phyloP scores from a whole-genome alignment of 2,797 vertebrate genomes.

The Melanotaenia maccullochi region DNA sequence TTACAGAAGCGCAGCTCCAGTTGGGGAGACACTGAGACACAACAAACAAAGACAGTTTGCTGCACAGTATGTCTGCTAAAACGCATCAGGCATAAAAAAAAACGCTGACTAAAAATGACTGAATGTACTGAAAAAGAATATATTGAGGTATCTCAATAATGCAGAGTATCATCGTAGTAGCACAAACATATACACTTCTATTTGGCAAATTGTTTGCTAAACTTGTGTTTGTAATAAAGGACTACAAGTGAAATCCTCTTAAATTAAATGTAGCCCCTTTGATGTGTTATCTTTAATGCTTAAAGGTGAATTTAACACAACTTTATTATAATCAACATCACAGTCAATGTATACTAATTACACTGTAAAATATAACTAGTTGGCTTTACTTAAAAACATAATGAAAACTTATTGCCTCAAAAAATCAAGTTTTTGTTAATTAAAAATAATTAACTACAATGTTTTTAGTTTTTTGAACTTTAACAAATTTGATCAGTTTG shows the following conservation, averaged over 20 bases:
- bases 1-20: neutral
- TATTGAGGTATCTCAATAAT: neutral
- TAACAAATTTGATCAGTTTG: too few species aligned
- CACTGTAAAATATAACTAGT: too few species aligned
- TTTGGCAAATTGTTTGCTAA: neutral
- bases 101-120: neutral
- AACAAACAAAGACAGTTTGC: neutral
- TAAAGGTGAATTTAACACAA: constrained; percentile 14
- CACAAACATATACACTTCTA: neutral
- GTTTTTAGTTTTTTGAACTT: too few species aligned
- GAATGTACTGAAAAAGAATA: neutral
- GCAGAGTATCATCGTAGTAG: constrained; percentile 1
- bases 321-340: constrained; percentile 26
- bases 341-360: constrained; percentile 20
- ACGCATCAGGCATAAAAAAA: neutral
- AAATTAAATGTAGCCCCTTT: constrained; percentile 12
- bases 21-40: neutral
- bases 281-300: constrained; percentile 22
- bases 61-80: neutral
- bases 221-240: neutral
- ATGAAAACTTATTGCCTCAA: too few species aligned
- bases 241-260: constrained; percentile 15
- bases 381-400: too few species aligned
- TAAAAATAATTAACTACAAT: too few species aligned
- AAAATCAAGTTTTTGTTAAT: too few species aligned